These are phyloP conservation scores for Pristis pectinata DNA, from an alignment of 2,797 vertebrate genomes.

Conservation along the genomic window DNA sequence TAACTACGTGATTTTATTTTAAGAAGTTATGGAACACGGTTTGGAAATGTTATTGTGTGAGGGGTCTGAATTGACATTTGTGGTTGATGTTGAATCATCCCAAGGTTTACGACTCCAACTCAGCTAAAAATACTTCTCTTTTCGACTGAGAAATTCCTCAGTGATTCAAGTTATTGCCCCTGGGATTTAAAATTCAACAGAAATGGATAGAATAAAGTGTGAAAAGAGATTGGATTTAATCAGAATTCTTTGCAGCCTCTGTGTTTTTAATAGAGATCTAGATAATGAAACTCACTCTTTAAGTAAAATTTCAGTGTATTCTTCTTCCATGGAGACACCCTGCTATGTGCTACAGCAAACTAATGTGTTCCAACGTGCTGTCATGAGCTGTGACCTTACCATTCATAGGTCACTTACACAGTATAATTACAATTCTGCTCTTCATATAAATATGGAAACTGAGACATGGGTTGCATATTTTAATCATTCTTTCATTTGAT, in stretches of 20 bases:
- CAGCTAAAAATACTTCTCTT: background rate
- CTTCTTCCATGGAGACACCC: background rate
- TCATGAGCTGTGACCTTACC: background rate
- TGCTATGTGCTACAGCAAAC: background rate
- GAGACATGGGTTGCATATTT: background rate
- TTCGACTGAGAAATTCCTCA: background rate
- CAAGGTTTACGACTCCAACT: background rate
- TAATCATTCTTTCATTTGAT: constrained; percentile 6
- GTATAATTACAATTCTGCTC: background rate
- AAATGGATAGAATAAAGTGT: background rate
- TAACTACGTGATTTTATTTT: constrained; percentile 4
- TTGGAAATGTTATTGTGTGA: background rate
- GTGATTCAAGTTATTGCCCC: background rate
- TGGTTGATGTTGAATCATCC: constrained; percentile 8
- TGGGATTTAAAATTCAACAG: background rate
- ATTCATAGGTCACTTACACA: background rate
- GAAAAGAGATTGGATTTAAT: background rate
- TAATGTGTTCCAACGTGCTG: background rate
- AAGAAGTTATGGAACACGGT: no score
- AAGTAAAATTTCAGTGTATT: background rate
- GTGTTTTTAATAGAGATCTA: background rate
- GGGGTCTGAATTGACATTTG: background rate
- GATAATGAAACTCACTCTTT: background rate
- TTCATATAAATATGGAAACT: background rate
- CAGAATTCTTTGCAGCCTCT: background rate